Evolutionary conservation across 2,888 invertebrate genomes (phyloP), one percentile per base, ranked within the genome.

Genomic region (Nomada fabriciana): DNA sequence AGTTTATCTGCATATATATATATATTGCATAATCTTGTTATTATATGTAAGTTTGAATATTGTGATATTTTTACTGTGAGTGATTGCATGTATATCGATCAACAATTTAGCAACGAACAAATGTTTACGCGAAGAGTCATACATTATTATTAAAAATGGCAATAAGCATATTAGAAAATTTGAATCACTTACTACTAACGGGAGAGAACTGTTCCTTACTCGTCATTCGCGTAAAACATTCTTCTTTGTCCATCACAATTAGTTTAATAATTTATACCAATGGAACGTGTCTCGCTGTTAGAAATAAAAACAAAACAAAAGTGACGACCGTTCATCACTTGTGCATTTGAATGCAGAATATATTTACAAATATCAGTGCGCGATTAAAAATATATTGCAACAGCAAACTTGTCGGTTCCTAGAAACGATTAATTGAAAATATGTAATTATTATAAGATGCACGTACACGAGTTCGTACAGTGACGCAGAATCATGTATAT

Each of bases 121-220:
- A 36, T 36, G 36, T 9, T 36, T 36, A 7, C 36, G 36, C 36
- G 36, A 0, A 1, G 36, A 7, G 36, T 36, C 4, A 2, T 23
- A 36, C 20, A 23, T 50, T 65, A 20, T 20, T 52, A 47, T 20
- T 25, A 36, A 23, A 64, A 23, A 55, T 25, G n/a, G 13, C 13
- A n/a, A 53, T 23, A 50, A 53, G 53, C 7, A 20, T 61, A 50
- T 18, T 3, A 61, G 53, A 25, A 29, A 29, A 60, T 13, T 18
- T 55, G 11, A 36, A 68, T 20, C 59, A 25, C 83, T 83, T 71
- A 82, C 81, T 81, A 53, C 53, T 82, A 7, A 81, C 20, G n/a
- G 83, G 82, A 63, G 83, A 83, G 67, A 77, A 82, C 50, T 83
- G 77, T 42, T 50, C 69, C 10, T 61, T 74, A 29, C 23, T 74